Base-by-base conservation (phyloP, 1,140 invertebrate species). In the Eupristina koningsbergeri region DNA sequence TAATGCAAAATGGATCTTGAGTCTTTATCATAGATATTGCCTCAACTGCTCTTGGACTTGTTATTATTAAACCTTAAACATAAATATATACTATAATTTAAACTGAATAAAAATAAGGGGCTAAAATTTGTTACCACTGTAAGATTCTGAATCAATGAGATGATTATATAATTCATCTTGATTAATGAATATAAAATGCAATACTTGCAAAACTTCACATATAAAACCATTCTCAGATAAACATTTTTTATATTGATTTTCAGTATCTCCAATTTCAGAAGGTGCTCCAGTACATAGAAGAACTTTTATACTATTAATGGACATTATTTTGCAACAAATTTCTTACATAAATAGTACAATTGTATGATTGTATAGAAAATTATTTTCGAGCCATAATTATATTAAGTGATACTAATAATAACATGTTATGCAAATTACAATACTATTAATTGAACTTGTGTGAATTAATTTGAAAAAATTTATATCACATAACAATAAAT, bases 11-110 rank as follows among this genome's bases (percentile, higher is more conserved):
- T 36, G 78, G 53, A 41, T 90, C 76, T 64, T 87, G 75, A 29
- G 85, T 84, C n/a, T 86, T 50, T 29, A 85, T 76, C 31, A 86
- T 64, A 64, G 83, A 45, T n/a, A 92, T 87, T 2, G 90, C 91
- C 84, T 91, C 89, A 3, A 89, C 87, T 0, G 91, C 86, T 86
- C 90, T 89, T 84, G 87, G 89, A 87, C 92, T 93, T 29, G 91
- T 93, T 50, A 92, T 84, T 85, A 93, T 90, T 22, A 92, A 29
- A 81, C 92, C 92, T 92, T 47, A 67, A 84, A 79, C 45, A 77
- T 47, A 63, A 22, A 80, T 79, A 53, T 47, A 81, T 36, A 61
- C 31, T 61, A 41, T 31, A 17, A 77, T 31, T 64, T 80, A 31
- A 76, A 29, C 79, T 61, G 31, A 81, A 41, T 31, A 76, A 73